Conservation (phyloP, 2,888 invertebrate species). For the Chouioia cunea region DNA sequence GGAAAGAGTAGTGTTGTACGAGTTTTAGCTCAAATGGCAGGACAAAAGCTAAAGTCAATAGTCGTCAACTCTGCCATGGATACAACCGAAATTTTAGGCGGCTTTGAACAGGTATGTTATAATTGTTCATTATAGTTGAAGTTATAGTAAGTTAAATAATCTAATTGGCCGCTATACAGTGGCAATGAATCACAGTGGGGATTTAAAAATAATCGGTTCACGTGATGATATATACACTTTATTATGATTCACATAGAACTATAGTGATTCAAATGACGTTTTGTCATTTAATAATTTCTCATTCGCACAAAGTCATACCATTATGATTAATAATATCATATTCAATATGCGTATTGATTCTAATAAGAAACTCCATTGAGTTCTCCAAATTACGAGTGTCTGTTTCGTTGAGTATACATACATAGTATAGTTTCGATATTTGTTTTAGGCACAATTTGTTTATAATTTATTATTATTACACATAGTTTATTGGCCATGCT, state of each 20-base stretch:
- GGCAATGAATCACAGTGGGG: neutral
- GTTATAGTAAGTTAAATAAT: too few species aligned
- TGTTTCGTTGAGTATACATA: conserved; percentile 39
- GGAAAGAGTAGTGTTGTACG: conserved; percentile 87
- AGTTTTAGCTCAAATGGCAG: conserved; percentile 81
- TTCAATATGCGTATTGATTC: conserved; percentile 26
- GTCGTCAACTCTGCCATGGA: conserved; percentile 94
- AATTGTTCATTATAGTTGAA: neutral
- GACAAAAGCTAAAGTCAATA: conserved; percentile 80
- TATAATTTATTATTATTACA: conserved; percentile 48
- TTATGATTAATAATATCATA: conserved; percentile 31
- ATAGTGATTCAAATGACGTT: conserved; percentile 26
- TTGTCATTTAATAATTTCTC: conserved; percentile 10
- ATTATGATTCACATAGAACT: conserved; percentile 43
- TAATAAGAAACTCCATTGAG: conserved; percentile 27
- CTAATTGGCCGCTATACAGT: too few species aligned
- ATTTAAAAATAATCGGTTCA: conserved; percentile 8
- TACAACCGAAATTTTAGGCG: conserved; percentile 93
- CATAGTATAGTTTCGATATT: conserved; percentile 49
- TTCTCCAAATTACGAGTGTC: conserved; percentile 36
- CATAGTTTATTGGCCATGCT: conserved; percentile 38
- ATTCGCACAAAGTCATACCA: conserved; percentile 28
- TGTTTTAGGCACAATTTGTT: conserved; percentile 58
- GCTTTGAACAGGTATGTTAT: conserved; percentile 91
- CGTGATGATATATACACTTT: conserved; percentile 46